Evolutionary conservation across 2,888 invertebrate genomes (phyloP).

Genomic region (Diabrotica balteata): DNA sequence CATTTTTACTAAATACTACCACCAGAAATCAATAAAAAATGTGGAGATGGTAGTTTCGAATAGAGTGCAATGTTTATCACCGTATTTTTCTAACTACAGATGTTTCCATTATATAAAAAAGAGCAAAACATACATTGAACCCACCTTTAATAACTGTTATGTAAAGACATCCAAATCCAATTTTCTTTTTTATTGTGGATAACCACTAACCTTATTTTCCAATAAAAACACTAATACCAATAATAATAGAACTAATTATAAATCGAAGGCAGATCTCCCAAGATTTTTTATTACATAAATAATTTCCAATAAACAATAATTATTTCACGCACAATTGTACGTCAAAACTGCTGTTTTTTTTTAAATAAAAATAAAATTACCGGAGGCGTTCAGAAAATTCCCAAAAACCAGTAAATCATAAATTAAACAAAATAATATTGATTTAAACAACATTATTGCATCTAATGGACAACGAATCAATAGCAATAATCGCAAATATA

Average conservation of each 20-base stretch:
- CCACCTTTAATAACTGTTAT: constrained; percentile 3
- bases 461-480: no score
- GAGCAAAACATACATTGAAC: not conserved
- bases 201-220: constrained; percentile 24
- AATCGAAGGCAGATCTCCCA: constrained; percentile 11
- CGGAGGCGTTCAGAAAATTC: no score
- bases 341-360: constrained; percentile 21
- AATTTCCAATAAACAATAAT: constrained; percentile 24
- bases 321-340: constrained; percentile 25
- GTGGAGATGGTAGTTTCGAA: no score
- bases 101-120: not conserved
- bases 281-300: constrained; percentile 29
- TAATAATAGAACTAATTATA: constrained; percentile 9
- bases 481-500: no score
- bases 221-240: constrained; percentile 18
- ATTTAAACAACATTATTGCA: no score
- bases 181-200: constrained; percentile 8
- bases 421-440: no score
- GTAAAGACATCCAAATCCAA: constrained; percentile 1
- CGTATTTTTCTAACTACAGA: not conserved
- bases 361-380: constrained; percentile 8
- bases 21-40: no score
- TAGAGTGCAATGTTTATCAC: no score
- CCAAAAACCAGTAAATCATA: no score
- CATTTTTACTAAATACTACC: no score